These are phyloP conservation scores for Aphis gossypii DNA, from an alignment of 1,140 invertebrate species.

Conservation along the genomic window DNA sequence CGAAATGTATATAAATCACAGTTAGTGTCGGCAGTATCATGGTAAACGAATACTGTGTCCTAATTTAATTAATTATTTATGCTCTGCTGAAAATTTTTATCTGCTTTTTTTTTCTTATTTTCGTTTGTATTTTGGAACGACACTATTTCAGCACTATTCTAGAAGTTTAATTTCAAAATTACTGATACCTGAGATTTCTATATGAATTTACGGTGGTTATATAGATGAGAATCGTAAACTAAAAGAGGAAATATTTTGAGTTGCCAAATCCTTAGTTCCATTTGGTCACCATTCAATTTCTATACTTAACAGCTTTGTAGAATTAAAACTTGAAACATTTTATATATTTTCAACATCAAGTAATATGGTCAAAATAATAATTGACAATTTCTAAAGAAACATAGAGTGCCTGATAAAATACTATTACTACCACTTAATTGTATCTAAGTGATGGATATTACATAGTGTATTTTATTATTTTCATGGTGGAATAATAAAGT, in stretches of 20 bases:
- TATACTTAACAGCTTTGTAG: background rate
- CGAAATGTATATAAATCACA: conserved; percentile 16
- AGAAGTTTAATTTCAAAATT: background rate
- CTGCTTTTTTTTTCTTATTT: background rate
- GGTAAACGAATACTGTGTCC: background rate
- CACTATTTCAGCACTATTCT: background rate
- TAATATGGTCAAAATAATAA: background rate
- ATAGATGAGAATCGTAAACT: background rate
- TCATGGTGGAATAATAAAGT: background rate
- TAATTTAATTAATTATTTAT: conserved; percentile 38
- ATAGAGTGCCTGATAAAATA: background rate
- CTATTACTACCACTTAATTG: background rate
- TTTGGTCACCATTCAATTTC: background rate
- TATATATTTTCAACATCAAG: background rate
- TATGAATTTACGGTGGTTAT: background rate
- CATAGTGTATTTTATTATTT: background rate
- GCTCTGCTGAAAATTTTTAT: conserved; percentile 1
- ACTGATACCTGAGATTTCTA: background rate
- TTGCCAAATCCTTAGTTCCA: background rate
- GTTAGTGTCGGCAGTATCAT: background rate
- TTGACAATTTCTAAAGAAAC: background rate
- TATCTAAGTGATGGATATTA: background rate
- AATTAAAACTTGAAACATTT: background rate
- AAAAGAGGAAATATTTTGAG: background rate
- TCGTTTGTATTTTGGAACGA: background rate